A percentile compares a stretch with the other conserved stretches of the same genome.
These are phyloP conservation scores for Stigmatopora nigra DNA, from an alignment of 2,113 vertebrate genomes.

Conservation along the genomic window DNA sequence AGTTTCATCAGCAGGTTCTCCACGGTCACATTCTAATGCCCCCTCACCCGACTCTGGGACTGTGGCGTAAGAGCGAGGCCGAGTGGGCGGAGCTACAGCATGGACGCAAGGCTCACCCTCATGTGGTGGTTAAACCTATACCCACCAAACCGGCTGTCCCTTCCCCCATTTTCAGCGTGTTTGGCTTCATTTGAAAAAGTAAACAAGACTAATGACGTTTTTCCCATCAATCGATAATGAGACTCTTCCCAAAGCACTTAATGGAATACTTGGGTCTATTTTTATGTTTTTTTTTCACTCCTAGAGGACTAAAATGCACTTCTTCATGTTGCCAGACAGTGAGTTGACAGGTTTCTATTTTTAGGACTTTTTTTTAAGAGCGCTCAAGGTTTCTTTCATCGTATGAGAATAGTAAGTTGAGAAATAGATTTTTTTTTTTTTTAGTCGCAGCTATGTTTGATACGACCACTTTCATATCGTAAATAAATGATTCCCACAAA, in stretches of 20 bases:
- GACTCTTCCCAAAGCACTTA: conserved; percentile 56
- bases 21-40: conserved; percentile 72
- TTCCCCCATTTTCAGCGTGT: conserved; percentile 84
- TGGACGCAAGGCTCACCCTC: conserved; percentile 75
- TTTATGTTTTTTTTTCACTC: conserved; percentile 14
- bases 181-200: conserved; percentile 81
- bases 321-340: conserved; percentile 34
- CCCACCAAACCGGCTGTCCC: conserved; percentile 84
- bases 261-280: conserved; percentile 38
- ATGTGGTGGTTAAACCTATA: conserved; percentile 93
- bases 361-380: conserved; percentile 28
- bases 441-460: conserved; percentile 47
- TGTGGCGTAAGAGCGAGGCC: conserved; percentile 74
- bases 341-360: conserved; percentile 46
- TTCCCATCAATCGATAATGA: conserved; percentile 12
- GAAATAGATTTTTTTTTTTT: conserved; percentile 26
- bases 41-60: conserved; percentile 66
- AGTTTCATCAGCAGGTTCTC: conserved; percentile 79
- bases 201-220: conserved; percentile 35
- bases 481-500: conserved; percentile 57
- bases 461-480: conserved; percentile 49
- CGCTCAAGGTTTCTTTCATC: conserved; percentile 40
- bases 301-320: conserved; percentile 53
- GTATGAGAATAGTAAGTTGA: conserved; percentile 37
- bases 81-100: conserved; percentile 69